Evolutionary conservation across 1,140 invertebrate species (phyloP).

Genomic region (Brachionus manjavacas): DNA sequence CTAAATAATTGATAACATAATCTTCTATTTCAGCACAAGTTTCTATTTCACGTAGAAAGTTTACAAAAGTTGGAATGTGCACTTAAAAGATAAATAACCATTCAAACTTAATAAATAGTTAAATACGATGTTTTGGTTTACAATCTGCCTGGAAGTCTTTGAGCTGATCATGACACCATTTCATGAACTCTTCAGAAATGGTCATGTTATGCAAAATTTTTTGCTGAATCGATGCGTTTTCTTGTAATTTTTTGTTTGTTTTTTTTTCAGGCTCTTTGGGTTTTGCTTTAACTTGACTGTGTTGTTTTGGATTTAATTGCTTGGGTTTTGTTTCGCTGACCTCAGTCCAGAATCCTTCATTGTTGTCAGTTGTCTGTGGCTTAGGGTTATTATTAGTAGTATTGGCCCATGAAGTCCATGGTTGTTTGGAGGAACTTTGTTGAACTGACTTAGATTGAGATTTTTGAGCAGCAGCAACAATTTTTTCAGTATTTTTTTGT

Average conservation of each 20-base stretch:
- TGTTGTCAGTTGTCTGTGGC: neutral
- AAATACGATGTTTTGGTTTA: neutral
- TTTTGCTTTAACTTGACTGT: neutral
- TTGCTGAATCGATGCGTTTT: neutral
- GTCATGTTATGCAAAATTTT: slow-evolving; percentile 18
- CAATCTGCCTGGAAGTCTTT: slow-evolving; percentile 34
- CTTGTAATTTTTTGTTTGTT: neutral
- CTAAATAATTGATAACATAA: slow-evolving; percentile 39
- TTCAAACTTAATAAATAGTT: neutral
- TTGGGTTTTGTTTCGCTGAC: neutral
- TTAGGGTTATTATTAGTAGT: neutral
- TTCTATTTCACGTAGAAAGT: slow-evolving; percentile 37
- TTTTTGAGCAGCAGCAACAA: neutral
- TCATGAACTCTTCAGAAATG: slow-evolving; percentile 39
- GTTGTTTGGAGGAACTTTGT: slow-evolving; percentile 1
- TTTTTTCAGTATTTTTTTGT: slow-evolving; percentile 12
- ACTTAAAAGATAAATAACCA: neutral
- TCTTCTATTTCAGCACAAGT: slow-evolving; percentile 29
- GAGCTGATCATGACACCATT: slow-evolving; percentile 35
- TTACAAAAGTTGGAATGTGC: slow-evolving; percentile 36
- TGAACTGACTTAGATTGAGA: neutral
- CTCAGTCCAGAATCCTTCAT: slow-evolving; percentile 1
- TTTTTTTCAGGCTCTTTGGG: neutral
- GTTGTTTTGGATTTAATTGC: slow-evolving; percentile 8
- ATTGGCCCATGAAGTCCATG: slow-evolving; percentile 34